Evolutionary conservation across 2,113 vertebrate genomes (phyloP).

Genomic region (Apodemus sylvaticus): DNA sequence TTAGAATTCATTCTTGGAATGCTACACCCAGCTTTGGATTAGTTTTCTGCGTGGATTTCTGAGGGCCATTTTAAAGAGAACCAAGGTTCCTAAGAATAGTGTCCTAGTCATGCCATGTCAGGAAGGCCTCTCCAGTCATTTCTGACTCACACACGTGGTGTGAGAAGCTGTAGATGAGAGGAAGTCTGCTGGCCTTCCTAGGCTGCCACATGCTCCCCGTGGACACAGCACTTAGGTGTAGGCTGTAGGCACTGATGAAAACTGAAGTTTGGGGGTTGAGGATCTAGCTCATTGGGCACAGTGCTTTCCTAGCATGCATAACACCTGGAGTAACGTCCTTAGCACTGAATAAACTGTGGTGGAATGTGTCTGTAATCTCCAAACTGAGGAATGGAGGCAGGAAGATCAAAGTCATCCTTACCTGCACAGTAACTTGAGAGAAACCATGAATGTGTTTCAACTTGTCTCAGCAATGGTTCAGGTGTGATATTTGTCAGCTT

Average conservation of each 20-base stretch:
- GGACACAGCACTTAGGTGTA: not conserved
- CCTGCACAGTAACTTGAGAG: not conserved
- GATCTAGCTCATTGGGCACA: not conserved
- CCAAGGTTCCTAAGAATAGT: not conserved
- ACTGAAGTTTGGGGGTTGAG: not conserved
- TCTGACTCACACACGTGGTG: not conserved
- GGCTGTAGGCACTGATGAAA: not conserved
- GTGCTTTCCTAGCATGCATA: not conserved
- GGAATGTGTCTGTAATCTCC: not conserved
- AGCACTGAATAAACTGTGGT: not conserved
- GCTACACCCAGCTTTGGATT: not conserved
- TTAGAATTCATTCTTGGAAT: not conserved
- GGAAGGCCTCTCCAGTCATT: too few relatives aligned
- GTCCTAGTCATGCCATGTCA: not conserved
- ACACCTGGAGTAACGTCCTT: too few relatives aligned
- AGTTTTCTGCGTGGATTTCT: not conserved
- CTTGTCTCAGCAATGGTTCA: not conserved
- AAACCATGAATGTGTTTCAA: not conserved
- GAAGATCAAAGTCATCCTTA: not conserved
- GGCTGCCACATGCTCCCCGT: rapidly evolving
- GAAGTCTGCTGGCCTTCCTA: not conserved
- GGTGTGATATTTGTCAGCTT: not conserved
- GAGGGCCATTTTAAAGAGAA: not conserved
- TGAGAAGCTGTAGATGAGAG: not conserved
- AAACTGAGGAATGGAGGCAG: not conserved